Evolutionary conservation across 2,888 invertebrate species (phyloP).

Genomic region (Mimas tiliae): DNA sequence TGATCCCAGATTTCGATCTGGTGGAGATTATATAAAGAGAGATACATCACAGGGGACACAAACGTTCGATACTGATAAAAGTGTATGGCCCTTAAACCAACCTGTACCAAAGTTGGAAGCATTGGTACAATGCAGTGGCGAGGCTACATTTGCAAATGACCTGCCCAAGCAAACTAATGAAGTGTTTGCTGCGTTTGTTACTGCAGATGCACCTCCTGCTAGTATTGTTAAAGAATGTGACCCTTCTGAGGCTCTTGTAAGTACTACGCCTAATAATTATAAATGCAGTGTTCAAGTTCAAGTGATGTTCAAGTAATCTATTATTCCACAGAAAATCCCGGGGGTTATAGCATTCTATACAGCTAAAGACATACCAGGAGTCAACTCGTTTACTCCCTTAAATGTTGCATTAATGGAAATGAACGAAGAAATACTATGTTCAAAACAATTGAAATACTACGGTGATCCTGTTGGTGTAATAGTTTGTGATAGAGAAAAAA

Average conservation of each 20-base stretch:
- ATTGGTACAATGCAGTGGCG: conserved; percentile 88
- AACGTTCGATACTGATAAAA: conserved; percentile 88
- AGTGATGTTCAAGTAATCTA: background rate
- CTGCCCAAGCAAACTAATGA: conserved; percentile 87
- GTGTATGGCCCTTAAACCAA: conserved; percentile 90
- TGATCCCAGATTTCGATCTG: conserved; percentile 80
- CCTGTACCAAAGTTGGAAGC: conserved; percentile 91
- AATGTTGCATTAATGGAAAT: conserved; percentile 49
- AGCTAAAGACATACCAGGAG: conserved; percentile 87
- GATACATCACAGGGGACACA: conserved; percentile 88
- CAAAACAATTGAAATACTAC: conserved; percentile 77
- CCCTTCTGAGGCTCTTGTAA: conserved; percentile 87
- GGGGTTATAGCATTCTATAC: conserved; percentile 86
- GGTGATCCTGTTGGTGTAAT: conserved; percentile 88
- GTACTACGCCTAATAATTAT: conserved; percentile 34
- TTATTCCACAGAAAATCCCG: conserved; percentile 78
- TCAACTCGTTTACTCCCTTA: conserved; percentile 80
- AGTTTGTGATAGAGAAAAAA: conserved; percentile 82
- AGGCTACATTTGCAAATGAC: conserved; percentile 91
- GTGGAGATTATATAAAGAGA: conserved; percentile 85
- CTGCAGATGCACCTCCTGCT: conserved; percentile 84
- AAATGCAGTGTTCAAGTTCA: background rate
- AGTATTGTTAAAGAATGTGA: conserved; percentile 85
- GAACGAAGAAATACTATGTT: conserved; percentile 70
- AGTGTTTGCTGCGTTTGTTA: conserved; percentile 89